Evolutionary conservation across 2,113 vertebrate genomes (phyloP).

Genomic region (Trinectes maculatus): DNA sequence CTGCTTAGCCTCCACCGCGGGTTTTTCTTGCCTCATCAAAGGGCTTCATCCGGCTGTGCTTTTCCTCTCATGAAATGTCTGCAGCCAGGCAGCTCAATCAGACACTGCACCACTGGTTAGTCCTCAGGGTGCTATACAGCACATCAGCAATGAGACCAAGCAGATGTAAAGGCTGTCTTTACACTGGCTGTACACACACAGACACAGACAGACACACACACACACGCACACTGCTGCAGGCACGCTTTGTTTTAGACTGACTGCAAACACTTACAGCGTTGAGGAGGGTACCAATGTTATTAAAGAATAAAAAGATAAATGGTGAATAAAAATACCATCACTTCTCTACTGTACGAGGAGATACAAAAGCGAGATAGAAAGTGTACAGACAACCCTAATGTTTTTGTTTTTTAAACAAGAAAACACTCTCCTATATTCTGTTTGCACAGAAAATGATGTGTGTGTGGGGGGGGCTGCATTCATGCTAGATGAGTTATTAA

Average conservation of each 20-base stretch:
- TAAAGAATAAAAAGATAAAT: slow-evolving; percentile 14
- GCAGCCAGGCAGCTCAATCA: slow-evolving; percentile 65
- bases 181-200: slow-evolving; percentile 37
- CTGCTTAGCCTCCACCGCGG: slow-evolving; percentile 40
- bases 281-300: slow-evolving; percentile 23
- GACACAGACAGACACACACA: background rate
- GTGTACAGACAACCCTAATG: too few species aligned
- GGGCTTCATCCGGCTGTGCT: slow-evolving; percentile 46
- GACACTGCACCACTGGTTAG: slow-evolving; percentile 53
- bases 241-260: slow-evolving; percentile 7
- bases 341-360: background rate
- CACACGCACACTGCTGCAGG: slow-evolving; percentile 38
- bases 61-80: slow-evolving; percentile 48
- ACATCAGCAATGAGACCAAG: slow-evolving; percentile 51
- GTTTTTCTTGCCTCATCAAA: slow-evolving; percentile 59
- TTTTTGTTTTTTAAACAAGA: background rate
- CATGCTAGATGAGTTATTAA: slow-evolving; percentile 53
- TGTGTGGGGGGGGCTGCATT: slow-evolving; percentile 37
- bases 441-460: slow-evolving; percentile 37
- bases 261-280: slow-evolving; percentile 37
- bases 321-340: slow-evolving; percentile 6
- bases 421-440: slow-evolving; percentile 12
- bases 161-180: slow-evolving; percentile 58
- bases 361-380: too few species aligned
- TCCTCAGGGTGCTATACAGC: slow-evolving; percentile 63